Conservation (phyloP, 2,888 invertebrate species). For the Terebella lapidaria region DNA sequence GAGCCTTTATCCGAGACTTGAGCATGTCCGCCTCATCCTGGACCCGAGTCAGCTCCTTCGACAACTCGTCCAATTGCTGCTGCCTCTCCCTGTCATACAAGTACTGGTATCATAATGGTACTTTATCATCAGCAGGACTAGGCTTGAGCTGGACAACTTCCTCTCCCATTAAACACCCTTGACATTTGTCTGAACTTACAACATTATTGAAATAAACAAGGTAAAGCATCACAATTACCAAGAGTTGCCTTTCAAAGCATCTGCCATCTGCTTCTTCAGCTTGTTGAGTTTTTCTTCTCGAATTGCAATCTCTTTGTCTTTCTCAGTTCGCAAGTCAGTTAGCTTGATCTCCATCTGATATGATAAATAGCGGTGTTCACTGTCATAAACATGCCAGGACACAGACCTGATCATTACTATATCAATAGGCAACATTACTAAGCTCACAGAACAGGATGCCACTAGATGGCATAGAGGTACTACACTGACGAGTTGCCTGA, state of each 20-base stretch:
- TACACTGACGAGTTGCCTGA: not conserved
- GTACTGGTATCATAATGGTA: not conserved
- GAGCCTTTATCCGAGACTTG: conserved; percentile 39
- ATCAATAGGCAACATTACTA: no score
- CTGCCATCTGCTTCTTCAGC: conserved; percentile 51
- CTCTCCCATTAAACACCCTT: not conserved
- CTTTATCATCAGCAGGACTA: no score
- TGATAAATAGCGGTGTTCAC: not conserved
- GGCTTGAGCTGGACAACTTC: no score
- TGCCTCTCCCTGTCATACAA: conserved; percentile 43
- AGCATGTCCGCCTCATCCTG: conserved; percentile 47
- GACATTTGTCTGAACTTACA: not conserved
- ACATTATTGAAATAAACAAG: no score
- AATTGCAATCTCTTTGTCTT: conserved; percentile 41
- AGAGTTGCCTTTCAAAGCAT: conserved; percentile 49
- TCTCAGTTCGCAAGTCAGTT: conserved; percentile 28
- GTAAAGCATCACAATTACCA: no score
- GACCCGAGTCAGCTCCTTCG: conserved; percentile 44
- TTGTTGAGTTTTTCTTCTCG: conserved; percentile 43
- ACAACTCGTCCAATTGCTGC: conserved; percentile 50
- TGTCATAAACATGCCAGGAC: no score
- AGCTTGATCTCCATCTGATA: conserved; percentile 13
- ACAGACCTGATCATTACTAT: no score
- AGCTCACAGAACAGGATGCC: no score
- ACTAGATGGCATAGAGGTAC: not conserved